phyloP scores from a whole-genome alignment of 1,140 invertebrate species.

The Drosophila takahashii region DNA sequence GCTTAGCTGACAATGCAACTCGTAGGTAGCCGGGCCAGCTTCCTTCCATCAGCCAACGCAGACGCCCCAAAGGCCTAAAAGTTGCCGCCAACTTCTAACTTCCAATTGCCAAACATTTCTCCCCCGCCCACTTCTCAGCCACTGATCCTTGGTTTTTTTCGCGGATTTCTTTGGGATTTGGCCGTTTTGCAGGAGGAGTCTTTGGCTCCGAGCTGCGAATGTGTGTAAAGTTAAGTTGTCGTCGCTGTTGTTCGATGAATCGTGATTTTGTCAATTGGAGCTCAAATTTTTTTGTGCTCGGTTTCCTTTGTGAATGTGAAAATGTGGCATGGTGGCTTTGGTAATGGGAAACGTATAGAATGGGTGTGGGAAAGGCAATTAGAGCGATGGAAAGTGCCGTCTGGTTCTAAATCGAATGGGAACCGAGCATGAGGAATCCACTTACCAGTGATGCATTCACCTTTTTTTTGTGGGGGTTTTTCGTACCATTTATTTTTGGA shows the following conservation, averaged over 20 bases:
- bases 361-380: conserved; percentile 62
- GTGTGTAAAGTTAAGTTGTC: conserved; percentile 77
- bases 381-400: conserved; percentile 43
- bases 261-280: conserved; percentile 72
- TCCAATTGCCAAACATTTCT: conserved; percentile 36
- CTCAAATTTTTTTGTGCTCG: conserved; percentile 52
- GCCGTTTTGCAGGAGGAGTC: conserved; percentile 23
- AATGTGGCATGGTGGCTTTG: conserved; percentile 24
- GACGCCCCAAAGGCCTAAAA: conserved; percentile 71
- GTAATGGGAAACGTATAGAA: conserved; percentile 30
- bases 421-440: conserved; percentile 12
- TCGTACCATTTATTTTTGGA: too few relatives aligned
- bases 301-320: conserved; percentile 41
- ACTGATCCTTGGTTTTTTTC: background rate
- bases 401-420: conserved; percentile 32
- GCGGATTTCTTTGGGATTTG: conserved; percentile 20
- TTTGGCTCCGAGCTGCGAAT: conserved; percentile 31
- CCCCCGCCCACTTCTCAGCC: background rate
- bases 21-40: conserved; percentile 57
- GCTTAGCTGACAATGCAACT: conserved; percentile 52
- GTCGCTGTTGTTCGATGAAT: conserved; percentile 59
- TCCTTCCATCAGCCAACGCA: conserved; percentile 72
- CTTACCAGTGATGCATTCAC: conserved; percentile 3
- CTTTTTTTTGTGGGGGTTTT: background rate
- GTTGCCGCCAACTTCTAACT: conserved; percentile 64